Evolutionary conservation across 37 sponge, comb jelly and placozoan species (phyloP).

Genomic region (Hexactinellida sp.): DNA sequence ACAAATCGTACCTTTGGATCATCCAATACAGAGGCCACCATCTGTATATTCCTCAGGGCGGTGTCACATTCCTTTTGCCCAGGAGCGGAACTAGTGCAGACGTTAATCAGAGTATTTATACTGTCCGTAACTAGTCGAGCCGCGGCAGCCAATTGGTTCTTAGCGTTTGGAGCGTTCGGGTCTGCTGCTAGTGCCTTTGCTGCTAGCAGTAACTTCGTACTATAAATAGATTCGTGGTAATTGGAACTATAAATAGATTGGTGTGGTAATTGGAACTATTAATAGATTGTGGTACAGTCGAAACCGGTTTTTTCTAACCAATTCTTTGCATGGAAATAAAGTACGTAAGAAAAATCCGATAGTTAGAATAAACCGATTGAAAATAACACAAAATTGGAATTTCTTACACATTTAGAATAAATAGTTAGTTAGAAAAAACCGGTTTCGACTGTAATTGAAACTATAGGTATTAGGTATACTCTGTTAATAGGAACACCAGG

Average conservation of each 20-base stretch:
- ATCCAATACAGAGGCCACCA: conserved; percentile 35
- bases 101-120: conserved; percentile 79
- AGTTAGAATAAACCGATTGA: too few species aligned
- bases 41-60: conserved; percentile 88
- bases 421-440: too few species aligned
- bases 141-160: conserved; percentile 81
- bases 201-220: conserved; percentile 68
- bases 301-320: too few species aligned
- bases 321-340: too few species aligned
- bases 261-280: background rate
- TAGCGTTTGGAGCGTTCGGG: conserved; percentile 93
- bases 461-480: too few species aligned
- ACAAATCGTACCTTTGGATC: conserved; percentile 27
- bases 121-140: conserved; percentile 82
- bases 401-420: too few species aligned
- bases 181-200: conserved; percentile 83
- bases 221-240: conserved; percentile 24
- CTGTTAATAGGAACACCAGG: too few species aligned
- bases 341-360: too few species aligned
- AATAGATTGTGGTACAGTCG: too few species aligned
- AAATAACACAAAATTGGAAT: too few species aligned
- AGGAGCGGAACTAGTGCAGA: conserved; percentile 78
- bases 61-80: conserved; percentile 98
- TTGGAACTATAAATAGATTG: conserved; percentile 20
- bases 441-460: too few species aligned